Conservation (phyloP, 2,797 vertebrate genomes). For the Sebastes nivosus region DNA sequence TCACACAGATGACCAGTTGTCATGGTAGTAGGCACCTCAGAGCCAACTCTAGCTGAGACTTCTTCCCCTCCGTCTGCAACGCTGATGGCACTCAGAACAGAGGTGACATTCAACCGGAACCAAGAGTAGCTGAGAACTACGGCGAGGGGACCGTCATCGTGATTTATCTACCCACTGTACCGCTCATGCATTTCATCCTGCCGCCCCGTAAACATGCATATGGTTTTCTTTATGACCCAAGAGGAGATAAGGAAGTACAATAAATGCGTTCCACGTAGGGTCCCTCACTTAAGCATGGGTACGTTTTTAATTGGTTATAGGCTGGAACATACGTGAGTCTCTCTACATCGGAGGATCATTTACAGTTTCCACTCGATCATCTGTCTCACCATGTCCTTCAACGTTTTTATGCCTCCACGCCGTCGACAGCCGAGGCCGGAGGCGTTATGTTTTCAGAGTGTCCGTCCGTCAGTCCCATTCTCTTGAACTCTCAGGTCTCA, state of each 20-base stretch:
- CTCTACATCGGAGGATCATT: not conserved
- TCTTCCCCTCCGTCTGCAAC: slow-evolving; percentile 44
- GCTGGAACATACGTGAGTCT: not conserved
- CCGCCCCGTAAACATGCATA: not conserved
- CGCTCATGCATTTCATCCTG: not conserved
- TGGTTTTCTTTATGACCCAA: not conserved
- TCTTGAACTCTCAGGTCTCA: too few species aligned
- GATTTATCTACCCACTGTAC: slow-evolving; percentile 19
- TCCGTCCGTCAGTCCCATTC: too few species aligned
- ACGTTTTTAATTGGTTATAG: slow-evolving; percentile 2
- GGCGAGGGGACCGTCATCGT: not conserved
- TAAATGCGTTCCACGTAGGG: slow-evolving; percentile 11
- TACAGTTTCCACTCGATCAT: not conserved
- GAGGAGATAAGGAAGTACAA: not conserved
- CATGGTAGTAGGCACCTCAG: slow-evolving; percentile 69
- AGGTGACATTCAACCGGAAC: slow-evolving; percentile 69
- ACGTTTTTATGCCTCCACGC: not conserved
- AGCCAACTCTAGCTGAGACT: slow-evolving; percentile 57
- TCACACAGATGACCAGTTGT: slow-evolving; percentile 65
- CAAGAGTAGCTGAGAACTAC: slow-evolving; percentile 16
- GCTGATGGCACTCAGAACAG: slow-evolving; percentile 37
- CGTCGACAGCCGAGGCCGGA: too few species aligned
- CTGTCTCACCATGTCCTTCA: not conserved
- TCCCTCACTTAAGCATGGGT: not conserved
- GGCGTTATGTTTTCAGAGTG: too few species aligned